A percentile compares a stretch with the other conserved stretches of the same genome.
These are phyloP conservation scores for Clavelina lepadiformis DNA, from an alignment of 23 tunicate species.

Conservation along the genomic window DNA sequence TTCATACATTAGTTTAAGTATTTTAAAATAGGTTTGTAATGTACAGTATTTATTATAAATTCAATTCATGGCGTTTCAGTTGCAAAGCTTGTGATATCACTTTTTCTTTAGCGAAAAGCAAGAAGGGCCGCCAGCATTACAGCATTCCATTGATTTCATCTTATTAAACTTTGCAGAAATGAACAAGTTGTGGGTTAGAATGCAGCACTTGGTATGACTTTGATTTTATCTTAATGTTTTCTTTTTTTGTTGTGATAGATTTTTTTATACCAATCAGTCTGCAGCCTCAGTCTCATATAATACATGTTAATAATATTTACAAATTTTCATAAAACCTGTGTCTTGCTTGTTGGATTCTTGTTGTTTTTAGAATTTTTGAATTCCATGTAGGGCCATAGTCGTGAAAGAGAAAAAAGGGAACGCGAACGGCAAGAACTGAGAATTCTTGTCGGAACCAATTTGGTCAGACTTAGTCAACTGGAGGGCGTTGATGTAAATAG, in stretches of 20 bases:
- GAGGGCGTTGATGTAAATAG: constrained; percentile 60
- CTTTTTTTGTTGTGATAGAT: background rate
- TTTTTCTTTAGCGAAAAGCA: constrained; percentile 9
- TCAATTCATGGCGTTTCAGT: too few relatives aligned
- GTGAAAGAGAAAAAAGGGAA: constrained; percentile 69
- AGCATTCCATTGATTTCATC: constrained; percentile 66
- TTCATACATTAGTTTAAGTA: too few relatives aligned
- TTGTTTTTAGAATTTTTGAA: too few relatives aligned
- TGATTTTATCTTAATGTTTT: background rate
- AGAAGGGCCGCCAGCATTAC: constrained; percentile 20
- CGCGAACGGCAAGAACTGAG: constrained; percentile 78
- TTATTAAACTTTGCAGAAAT: constrained; percentile 88
- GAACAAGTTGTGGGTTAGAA: constrained; percentile 96
- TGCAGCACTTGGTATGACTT: constrained; percentile 77
- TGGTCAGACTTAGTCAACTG: constrained; percentile 84
- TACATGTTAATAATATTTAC: too few relatives aligned
- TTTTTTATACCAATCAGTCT: background rate
- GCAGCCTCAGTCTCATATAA: too few relatives aligned
- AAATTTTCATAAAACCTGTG: background rate
- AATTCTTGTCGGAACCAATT: constrained; percentile 87
- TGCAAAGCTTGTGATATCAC: too few relatives aligned
- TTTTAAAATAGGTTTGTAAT: too few relatives aligned
- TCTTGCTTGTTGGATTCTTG: background rate
- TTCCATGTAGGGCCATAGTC: constrained; percentile 56
- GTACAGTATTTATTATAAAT: too few relatives aligned